Evolutionary conservation across 2,888 invertebrate species (phyloP).

Genomic region (Amaurobius ferox): DNA sequence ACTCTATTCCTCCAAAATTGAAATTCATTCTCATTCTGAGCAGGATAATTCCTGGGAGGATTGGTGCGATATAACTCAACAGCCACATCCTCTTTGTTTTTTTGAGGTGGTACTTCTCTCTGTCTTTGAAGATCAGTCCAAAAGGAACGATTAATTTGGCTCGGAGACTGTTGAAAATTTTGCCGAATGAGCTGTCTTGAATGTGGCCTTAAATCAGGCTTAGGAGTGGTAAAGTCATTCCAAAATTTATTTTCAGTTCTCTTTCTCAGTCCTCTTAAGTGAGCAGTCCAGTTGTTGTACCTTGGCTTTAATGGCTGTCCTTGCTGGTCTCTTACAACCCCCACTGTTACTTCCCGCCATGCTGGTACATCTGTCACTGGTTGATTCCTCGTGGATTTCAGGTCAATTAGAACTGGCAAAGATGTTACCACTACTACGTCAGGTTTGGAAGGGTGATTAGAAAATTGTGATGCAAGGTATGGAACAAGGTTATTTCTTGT

Average conservation of each 20-base stretch:
- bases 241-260: slow-evolving; percentile 47
- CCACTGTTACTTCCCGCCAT: slow-evolving; percentile 67
- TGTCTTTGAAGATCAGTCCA: slow-evolving; percentile 53
- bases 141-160: slow-evolving; percentile 55
- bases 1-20: slow-evolving; percentile 36
- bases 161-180: slow-evolving; percentile 40
- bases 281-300: slow-evolving; percentile 68
- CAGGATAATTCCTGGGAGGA: slow-evolving; percentile 43
- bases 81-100: not conserved
- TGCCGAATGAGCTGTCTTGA: slow-evolving; percentile 22
- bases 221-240: slow-evolving; percentile 56
- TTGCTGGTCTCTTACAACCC: slow-evolving; percentile 65
- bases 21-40: slow-evolving; percentile 23
- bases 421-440: slow-evolving; percentile 64
- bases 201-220: slow-evolving; percentile 21
- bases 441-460: slow-evolving; percentile 36
- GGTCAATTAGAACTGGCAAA: slow-evolving; percentile 51
- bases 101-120: slow-evolving; percentile 1
- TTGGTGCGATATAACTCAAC: slow-evolving; percentile 29
- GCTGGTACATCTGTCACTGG: slow-evolving; percentile 52
- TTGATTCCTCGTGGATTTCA: slow-evolving; percentile 38
- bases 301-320: slow-evolving; percentile 61
- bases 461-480: slow-evolving; percentile 41
- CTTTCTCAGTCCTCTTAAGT: slow-evolving; percentile 54
- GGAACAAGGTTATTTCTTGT: slow-evolving; percentile 21